A percentile compares a stretch with the other conserved stretches of the same genome.
Conservation (phyloP, 2,797 vertebrate species). For the Crenichthys baileyi region DNA sequence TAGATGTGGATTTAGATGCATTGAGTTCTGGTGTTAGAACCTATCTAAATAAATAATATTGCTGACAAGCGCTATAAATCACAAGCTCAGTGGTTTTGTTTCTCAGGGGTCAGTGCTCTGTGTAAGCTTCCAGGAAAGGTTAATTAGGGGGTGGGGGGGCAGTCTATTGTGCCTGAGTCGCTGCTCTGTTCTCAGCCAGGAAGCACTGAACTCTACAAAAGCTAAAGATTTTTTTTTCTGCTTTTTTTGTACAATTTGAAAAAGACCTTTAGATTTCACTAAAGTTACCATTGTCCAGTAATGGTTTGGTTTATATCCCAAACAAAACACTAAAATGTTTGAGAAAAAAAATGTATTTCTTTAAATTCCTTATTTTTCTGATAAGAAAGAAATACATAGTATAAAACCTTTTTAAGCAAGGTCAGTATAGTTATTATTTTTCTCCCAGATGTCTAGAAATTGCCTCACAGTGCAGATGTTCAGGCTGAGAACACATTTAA, state of each 20-base stretch:
- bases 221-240: not conserved
- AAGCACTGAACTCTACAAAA: not conserved
- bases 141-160: slow-evolving; percentile 9
- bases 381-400: too few species aligned
- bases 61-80: slow-evolving; percentile 56
- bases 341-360: not conserved
- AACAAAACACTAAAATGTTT: not conserved
- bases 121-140: slow-evolving; percentile 36
- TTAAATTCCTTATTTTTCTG: not conserved
- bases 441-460: not conserved
- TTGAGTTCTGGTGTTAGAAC: slow-evolving; percentile 25
- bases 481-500: not conserved
- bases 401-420: too few species aligned
- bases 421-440: too few species aligned
- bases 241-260: not conserved
- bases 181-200: slow-evolving; percentile 5
- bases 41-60: slow-evolving; percentile 64
- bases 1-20: slow-evolving; percentile 42
- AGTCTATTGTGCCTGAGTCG: slow-evolving; percentile 1
- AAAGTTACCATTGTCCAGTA: not conserved
- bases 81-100: slow-evolving; percentile 41
- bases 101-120: slow-evolving; percentile 36
- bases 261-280: not conserved
- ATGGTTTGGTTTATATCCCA: not conserved
- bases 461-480: not conserved